Evolutionary conservation across 2,888 invertebrate genomes (phyloP), one percentile per base, ranked within the genome.

Genomic region (Apeira syringaria): DNA sequence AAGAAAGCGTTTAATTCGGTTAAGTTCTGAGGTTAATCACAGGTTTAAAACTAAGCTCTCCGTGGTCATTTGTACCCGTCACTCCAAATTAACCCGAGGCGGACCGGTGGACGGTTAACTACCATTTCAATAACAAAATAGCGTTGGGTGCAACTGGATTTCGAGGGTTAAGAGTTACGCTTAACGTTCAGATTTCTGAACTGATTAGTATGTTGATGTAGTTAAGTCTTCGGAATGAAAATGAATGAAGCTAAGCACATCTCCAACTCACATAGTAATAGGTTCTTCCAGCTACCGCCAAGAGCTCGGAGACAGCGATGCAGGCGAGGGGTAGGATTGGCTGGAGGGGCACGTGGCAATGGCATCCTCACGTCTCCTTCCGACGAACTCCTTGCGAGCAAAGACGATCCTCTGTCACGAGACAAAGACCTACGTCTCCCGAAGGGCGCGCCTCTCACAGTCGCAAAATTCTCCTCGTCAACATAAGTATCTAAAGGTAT

Each of bases 281-380:
- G 92, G 84, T 95, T 95, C 85, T 93, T 94, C 95, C 95, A 95
- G 84, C 94, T 94, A 56, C 94, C 94, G 70, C 94, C 94, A 62
- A 95, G 92, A 50, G 92, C 94, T 61, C 93, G 93, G 56, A 94
- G 93, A 76, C 94, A 95, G 76, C 94, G 93, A 78, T 94, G 93
- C 56, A 92, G 78, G 15, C 91, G 86, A 31, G 91, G 88, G 2
- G 81, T 64, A 43, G 90, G 89, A 22, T 84, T 77, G 8, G 79
- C 62, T 0, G 81, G 80, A 1, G 87, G 80, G 0, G 85, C 78
- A 3, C 84, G 79, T 0, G 87, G 82, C 0, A 61, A 68, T 0
- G 73, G 61, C 68, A 78, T 71, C 59, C 89, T 76, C 64, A 95
- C 87, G 72, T 94, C 94, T 5, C 94, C 94, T 66, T 95, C 95